Conservation (phyloP, 2,797 vertebrate genomes). For the Diglossa cyanea region DNA sequence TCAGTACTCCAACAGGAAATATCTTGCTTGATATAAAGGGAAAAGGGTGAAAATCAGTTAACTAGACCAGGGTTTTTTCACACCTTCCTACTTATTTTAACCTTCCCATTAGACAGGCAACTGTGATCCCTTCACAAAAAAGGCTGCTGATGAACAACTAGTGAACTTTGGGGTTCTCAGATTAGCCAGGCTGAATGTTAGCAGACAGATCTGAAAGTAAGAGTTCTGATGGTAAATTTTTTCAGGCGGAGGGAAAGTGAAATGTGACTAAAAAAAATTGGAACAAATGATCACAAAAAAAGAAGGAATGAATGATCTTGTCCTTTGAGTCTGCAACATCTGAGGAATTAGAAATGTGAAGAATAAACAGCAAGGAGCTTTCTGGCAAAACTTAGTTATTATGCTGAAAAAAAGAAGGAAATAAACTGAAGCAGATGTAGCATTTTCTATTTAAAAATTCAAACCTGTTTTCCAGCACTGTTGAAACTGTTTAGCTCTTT, state of each 20-base stretch:
- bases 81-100: neutral
- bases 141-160: neutral
- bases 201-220: neutral
- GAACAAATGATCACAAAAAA: neutral
- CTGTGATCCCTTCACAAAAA: neutral
- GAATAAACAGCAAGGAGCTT: neutral
- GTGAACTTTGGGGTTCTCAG: neutral
- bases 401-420: neutral
- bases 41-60: neutral
- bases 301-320: neutral
- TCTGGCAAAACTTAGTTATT: neutral
- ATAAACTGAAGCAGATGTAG: neutral
- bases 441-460: neutral
- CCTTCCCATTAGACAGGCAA: neutral
- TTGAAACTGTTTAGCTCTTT: neutral
- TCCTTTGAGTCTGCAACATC: neutral
- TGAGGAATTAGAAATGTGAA: neutral
- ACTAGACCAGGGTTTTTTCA: neutral
- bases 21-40: neutral
- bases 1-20: neutral
- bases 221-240: neutral
- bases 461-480: neutral
- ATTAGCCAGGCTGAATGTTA: neutral
- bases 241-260: neutral
- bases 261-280: neutral